A percentile compares a stretch with the other conserved stretches of the same genome.
Evolutionary conservation across 2,888 invertebrate genomes (phyloP).

Genomic region (Artemia sp.): DNA sequence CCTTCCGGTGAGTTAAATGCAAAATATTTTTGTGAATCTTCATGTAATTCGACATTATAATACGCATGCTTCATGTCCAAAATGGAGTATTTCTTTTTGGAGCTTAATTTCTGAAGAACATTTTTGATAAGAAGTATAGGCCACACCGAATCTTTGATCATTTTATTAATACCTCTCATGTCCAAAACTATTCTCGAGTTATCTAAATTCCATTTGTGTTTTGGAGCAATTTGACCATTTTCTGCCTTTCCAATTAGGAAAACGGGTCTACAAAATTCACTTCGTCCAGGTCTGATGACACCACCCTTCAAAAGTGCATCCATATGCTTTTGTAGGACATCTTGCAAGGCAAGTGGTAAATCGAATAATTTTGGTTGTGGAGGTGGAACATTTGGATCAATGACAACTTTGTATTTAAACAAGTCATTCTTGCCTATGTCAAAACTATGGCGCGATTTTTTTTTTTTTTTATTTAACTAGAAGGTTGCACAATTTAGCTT

Average conservation of each 20-base stretch:
- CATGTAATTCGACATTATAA: no score
- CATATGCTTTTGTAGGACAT: no score
- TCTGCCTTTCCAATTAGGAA: neutral
- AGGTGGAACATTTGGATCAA: no score
- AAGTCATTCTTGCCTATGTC: neutral
- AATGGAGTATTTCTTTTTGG: neutral
- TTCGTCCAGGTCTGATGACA: no score
- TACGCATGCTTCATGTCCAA: no score
- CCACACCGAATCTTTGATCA: neutral
- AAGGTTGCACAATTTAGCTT: neutral
- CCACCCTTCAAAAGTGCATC: no score
- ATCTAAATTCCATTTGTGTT: neutral
- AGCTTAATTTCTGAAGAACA: neutral
- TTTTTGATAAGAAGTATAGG: neutral
- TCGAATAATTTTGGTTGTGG: no score
- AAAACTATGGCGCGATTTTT: neutral
- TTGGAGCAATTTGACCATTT: neutral
- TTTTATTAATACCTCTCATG: neutral
- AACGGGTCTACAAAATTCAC: neutral
- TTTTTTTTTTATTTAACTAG: neutral
- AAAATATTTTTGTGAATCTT: no score
- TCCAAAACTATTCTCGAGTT: neutral
- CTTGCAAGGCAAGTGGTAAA: no score
- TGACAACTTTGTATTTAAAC: no score
- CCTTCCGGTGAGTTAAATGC: no score